Conservation (phyloP, 2,888 invertebrate genomes). For the Leptura quadrifasciata region DNA sequence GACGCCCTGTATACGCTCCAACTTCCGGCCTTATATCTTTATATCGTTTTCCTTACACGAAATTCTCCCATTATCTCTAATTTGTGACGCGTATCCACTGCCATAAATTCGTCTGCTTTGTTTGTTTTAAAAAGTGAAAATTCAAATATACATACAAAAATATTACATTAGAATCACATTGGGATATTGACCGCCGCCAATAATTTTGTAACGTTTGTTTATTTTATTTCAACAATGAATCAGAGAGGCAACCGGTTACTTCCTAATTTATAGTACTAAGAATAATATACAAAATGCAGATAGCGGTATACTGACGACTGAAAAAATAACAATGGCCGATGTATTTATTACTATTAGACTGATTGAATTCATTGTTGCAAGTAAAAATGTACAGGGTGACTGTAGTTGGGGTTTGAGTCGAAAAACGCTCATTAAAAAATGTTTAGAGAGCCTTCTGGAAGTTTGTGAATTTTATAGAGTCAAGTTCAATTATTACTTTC, state of each 20-base stretch:
- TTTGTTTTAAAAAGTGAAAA: conserved; percentile 6
- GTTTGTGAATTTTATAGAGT: too few relatives aligned
- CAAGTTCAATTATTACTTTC: too few relatives aligned
- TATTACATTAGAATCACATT: neutral
- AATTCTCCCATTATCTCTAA: too few relatives aligned
- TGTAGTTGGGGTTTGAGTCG: too few relatives aligned
- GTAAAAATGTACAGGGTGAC: neutral
- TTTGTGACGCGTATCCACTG: neutral
- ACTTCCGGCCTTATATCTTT: too few relatives aligned
- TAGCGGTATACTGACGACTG: neutral
- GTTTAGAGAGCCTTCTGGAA: too few relatives aligned
- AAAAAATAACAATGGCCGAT: neutral
- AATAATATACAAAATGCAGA: conserved; percentile 7
- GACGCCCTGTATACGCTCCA: too few relatives aligned
- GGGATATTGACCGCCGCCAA: conserved; percentile 10
- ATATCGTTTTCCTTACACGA: too few relatives aligned
- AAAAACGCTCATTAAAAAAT: too few relatives aligned
- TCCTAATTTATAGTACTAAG: neutral
- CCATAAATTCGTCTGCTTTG: neutral
- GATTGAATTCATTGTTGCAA: neutral
- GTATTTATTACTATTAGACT: neutral
- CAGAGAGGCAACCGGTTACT: neutral
- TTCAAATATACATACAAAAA: neutral
- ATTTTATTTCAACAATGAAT: conserved; percentile 13
- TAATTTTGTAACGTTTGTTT: conserved; percentile 23